phyloP scores from a whole-genome alignment of 1,140 invertebrate species.

The Himalopsyche phryganea region DNA sequence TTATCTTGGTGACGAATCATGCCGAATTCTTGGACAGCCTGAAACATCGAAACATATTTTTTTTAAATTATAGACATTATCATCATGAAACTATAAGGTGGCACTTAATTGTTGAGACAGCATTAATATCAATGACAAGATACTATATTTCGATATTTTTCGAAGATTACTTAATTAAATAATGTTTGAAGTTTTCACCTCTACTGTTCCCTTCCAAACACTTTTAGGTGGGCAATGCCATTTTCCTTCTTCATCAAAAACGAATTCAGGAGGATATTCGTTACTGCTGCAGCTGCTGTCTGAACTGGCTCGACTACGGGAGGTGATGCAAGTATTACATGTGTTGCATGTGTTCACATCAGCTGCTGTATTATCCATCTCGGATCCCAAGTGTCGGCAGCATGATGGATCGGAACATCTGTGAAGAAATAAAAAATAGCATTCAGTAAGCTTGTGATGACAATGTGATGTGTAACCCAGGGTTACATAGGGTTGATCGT shows the following conservation, averaged over 20 bases:
- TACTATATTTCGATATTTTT: too few species aligned
- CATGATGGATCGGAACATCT: constrained; percentile 30
- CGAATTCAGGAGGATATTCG: constrained; percentile 46
- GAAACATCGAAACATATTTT: constrained; percentile 26
- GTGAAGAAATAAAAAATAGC: constrained; percentile 7
- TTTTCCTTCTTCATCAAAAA: constrained; percentile 48
- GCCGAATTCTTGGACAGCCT: constrained; percentile 77
- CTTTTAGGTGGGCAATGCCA: constrained; percentile 78
- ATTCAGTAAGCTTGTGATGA: too few species aligned
- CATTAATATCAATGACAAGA: too few species aligned
- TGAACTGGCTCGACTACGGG: constrained; percentile 22
- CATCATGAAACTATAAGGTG: too few species aligned
- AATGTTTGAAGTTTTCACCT: constrained; percentile 48
- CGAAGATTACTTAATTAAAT: too few species aligned
- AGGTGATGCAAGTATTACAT: background rate
- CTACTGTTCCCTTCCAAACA: constrained; percentile 76
- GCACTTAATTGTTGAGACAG: too few species aligned
- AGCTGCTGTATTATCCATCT: constrained; percentile 11
- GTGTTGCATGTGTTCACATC: background rate
- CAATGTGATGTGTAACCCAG: too few species aligned
- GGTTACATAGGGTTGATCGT: too few species aligned
- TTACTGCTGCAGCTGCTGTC: constrained; percentile 46
- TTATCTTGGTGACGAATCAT: constrained; percentile 84
- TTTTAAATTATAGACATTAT: too few species aligned
- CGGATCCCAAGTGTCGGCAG: constrained; percentile 16